A percentile compares a stretch with the other conserved stretches of the same genome.
Conservation (phyloP, 1,140 invertebrate species). For the Cotesia typhae region DNA sequence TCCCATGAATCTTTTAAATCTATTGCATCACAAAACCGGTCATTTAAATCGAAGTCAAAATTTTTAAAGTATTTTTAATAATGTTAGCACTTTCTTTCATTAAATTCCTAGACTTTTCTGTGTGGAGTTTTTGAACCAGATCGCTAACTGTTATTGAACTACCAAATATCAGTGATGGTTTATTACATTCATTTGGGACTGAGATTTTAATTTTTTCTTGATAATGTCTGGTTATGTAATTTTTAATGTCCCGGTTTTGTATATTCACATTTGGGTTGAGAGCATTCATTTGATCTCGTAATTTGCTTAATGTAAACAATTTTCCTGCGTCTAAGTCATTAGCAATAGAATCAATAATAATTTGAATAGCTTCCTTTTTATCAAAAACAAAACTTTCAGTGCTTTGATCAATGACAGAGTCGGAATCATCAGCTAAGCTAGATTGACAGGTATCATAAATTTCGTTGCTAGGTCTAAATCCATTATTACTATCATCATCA, state of each 20-base stretch:
- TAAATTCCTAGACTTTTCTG: not conserved
- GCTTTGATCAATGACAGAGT: not conserved
- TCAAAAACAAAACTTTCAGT: not conserved
- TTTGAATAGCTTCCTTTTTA: not conserved
- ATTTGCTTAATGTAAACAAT: not conserved
- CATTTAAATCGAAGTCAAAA: conserved; percentile 3
- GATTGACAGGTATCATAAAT: not conserved
- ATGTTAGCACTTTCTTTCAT: conserved; percentile 12
- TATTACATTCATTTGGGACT: not conserved
- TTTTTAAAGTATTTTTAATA: not conserved
- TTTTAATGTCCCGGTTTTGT: not conserved
- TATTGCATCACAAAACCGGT: conserved; percentile 4
- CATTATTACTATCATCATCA: not conserved
- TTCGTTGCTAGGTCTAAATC: not conserved
- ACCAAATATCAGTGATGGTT: not conserved
- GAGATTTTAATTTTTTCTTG: not conserved
- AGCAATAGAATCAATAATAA: not conserved
- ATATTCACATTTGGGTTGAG: not conserved
- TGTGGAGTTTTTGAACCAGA: conserved; percentile 6
- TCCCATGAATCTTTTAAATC: conserved; percentile 16
- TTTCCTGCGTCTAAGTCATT: not conserved
- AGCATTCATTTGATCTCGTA: not conserved
- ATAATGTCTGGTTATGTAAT: conserved; percentile 1
- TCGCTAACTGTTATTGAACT: not conserved
- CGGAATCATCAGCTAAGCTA: not conserved